Evolutionary conservation across 2,888 invertebrate genomes (phyloP).

Genomic region (Rhamnusium bicolor): DNA sequence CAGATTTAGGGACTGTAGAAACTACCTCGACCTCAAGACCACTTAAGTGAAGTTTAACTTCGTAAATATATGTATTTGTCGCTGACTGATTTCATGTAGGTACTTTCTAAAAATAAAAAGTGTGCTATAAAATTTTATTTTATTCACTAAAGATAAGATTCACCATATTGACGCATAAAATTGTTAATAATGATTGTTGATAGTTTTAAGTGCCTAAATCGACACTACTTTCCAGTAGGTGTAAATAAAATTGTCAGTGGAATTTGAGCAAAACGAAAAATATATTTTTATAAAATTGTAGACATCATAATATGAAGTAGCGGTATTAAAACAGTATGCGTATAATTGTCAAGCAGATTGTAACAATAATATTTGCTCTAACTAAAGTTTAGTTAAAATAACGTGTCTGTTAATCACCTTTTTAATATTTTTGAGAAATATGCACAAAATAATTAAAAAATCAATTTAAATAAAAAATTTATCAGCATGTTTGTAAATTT

Average conservation of each 20-base stretch:
- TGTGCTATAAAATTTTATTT: conserved; percentile 10
- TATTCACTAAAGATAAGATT: conserved; percentile 12
- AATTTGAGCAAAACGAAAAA: too few species aligned
- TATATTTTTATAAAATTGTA: too few species aligned
- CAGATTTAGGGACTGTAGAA: conserved; percentile 27
- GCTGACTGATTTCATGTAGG: not conserved
- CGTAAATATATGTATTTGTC: not conserved
- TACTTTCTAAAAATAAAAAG: conserved; percentile 18
- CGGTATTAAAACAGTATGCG: too few species aligned
- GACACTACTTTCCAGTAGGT: not conserved
- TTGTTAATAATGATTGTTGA: not conserved
- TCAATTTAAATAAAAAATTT: too few species aligned
- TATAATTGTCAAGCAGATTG: too few species aligned
- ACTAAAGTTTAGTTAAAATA: too few species aligned
- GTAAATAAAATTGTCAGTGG: not conserved
- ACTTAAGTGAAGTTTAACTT: conserved; percentile 12
- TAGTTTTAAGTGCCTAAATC: not conserved
- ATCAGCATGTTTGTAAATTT: too few species aligned
- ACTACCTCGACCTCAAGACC: conserved; percentile 4
- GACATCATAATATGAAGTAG: too few species aligned
- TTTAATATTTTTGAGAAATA: too few species aligned
- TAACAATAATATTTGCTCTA: too few species aligned
- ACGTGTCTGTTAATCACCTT: too few species aligned
- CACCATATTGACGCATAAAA: conserved; percentile 6
- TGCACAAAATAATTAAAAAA: too few species aligned